Conservation (phyloP, 2,888 invertebrate species). For the Crocallis elinguaria region DNA sequence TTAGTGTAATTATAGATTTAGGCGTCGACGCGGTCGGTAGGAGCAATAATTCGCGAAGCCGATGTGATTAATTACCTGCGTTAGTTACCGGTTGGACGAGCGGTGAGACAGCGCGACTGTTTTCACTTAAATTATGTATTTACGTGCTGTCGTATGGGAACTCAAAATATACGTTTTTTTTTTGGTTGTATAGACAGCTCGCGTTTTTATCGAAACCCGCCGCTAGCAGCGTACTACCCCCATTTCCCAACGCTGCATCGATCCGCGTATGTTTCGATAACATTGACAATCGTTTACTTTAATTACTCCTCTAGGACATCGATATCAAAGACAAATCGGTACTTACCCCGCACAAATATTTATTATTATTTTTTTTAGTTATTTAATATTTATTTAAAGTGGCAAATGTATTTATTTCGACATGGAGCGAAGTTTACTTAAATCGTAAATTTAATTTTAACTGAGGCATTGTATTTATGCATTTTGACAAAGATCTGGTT, state of each 20-base stretch:
- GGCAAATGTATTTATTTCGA: constrained; percentile 63
- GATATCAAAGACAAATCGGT: constrained; percentile 57
- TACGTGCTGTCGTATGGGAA: background rate
- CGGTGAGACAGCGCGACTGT: constrained; percentile 47
- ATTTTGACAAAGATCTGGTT: constrained; percentile 49
- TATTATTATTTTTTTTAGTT: constrained; percentile 60
- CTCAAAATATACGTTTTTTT: no score
- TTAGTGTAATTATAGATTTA: constrained; percentile 42
- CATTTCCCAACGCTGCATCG: no score
- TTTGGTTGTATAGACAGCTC: no score
- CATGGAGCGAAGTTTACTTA: constrained; percentile 76
- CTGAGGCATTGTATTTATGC: constrained; percentile 40
- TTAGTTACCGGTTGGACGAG: constrained; percentile 62
- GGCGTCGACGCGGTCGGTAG: constrained; percentile 44
- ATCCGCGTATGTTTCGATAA: no score
- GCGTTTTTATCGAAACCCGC: no score
- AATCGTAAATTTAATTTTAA: constrained; percentile 48
- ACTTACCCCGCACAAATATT: constrained; percentile 79
- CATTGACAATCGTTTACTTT: constrained; percentile 12
- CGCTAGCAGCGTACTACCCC: no score
- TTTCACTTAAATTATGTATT: constrained; percentile 44
- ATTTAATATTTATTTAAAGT: constrained; percentile 64
- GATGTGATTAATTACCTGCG: constrained; percentile 47
- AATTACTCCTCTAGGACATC: constrained; percentile 30
- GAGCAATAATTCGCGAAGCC: constrained; percentile 35